phyloP scores from a whole-genome alignment of 2,113 vertebrate species.

The Montifringilla adamsi region DNA sequence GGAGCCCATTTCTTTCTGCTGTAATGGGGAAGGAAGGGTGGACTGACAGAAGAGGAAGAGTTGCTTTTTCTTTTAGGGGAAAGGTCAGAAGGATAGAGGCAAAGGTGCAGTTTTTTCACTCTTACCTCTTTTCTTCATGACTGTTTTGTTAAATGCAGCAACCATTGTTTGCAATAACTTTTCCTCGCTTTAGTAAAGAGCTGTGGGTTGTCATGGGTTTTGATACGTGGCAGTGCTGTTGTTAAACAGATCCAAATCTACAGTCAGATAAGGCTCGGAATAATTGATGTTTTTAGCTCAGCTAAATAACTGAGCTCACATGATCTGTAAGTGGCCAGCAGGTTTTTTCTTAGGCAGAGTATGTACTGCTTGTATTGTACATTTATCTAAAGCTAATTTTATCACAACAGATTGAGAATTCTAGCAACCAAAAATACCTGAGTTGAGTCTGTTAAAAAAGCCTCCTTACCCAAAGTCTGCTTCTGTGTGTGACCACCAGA shows the following conservation, averaged over 20 bases:
- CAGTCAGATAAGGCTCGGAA: slow-evolving; percentile 18
- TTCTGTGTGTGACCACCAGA: not conserved
- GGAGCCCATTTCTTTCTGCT: not conserved
- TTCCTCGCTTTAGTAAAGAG: not conserved
- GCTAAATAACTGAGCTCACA: not conserved
- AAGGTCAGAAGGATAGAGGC: not conserved
- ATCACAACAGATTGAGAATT: slow-evolving; percentile 9
- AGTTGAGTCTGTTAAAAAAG: not conserved
- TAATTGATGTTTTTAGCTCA: not conserved
- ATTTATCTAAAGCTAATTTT: slow-evolving; percentile 35
- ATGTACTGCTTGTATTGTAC: not conserved
- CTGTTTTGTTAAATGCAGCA: not conserved
- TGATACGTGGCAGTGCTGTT: not conserved
- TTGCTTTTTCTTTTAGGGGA: not conserved
- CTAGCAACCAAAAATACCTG: not conserved
- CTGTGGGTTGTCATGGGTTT: not conserved
- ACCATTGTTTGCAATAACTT: not conserved
- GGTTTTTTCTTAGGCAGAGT: slow-evolving; percentile 11
- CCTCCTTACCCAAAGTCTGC: not conserved
- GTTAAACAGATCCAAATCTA: not conserved
- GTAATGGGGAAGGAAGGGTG: not conserved
- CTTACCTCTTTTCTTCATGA: not conserved
- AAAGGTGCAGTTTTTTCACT: not conserved
- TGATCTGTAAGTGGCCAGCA: not conserved
- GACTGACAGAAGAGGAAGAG: not conserved